These are phyloP conservation scores for Phylloscopus whistleri DNA, from an alignment of 2,113 vertebrate genomes.

Conservation along the genomic window DNA sequence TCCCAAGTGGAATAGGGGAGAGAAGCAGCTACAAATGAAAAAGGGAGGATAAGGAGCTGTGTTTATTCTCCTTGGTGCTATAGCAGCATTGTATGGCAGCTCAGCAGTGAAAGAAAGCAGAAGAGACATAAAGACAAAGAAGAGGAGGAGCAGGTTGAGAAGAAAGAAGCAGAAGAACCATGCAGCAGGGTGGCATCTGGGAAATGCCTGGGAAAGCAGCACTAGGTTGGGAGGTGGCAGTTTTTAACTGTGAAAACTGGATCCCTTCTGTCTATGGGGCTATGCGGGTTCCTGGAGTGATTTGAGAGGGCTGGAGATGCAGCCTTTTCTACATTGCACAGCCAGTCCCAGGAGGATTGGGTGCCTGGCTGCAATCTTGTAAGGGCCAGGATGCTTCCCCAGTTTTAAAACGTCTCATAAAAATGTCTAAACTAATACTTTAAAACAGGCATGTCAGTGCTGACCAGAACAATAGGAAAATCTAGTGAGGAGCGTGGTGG, in stretches of 20 bases:
- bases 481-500: rapidly evolving
- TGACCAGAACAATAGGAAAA: not conserved
- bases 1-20: not conserved
- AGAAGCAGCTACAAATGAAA: not conserved
- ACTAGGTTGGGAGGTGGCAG: not conserved
- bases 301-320: not conserved
- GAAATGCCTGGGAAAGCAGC: not conserved
- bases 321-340: not conserved
- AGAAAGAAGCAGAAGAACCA: not conserved
- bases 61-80: not conserved
- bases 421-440: not conserved
- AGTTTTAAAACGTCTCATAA: not conserved
- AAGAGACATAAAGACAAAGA: not conserved
- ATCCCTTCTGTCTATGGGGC: not conserved
- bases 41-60: not conserved
- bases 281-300: not conserved
- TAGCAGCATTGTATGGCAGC: not conserved
- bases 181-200: not conserved
- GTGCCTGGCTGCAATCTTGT: not conserved
- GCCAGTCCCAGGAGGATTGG: not conserved
- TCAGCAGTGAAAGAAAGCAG: not conserved
- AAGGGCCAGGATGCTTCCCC: not conserved
- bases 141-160: not conserved
- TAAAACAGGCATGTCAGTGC: not conserved
- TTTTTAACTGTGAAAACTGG: not conserved